Base-by-base conservation (phyloP, 2,888 invertebrate genomes). In the Cyclophora punctaria region DNA sequence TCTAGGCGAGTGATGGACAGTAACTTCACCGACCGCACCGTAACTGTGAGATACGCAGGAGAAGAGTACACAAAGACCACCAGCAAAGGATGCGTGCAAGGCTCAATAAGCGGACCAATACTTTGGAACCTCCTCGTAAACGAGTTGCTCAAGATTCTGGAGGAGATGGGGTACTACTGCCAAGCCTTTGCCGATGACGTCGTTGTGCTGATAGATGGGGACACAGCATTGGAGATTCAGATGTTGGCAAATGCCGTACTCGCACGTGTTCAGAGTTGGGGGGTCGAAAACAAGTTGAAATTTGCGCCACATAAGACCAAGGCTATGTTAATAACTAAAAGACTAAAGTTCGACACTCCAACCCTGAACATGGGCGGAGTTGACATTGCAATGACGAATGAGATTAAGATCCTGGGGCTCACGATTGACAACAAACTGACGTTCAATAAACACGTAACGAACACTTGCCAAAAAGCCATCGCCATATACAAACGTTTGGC, bases 61-160 rank as follows among this genome's bases (percentile, higher is more conserved):
- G 34, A 34, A 33, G 34, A 6, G 7, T 3, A n/a, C 7, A 33
- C 33, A 0, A 48, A 4, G 35, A 7, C 3, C 3, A 44, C 51
- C 6, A 46, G 34, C 3, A 51, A 48, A 44, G 49, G 51, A 1
- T 49, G 52, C 7, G 47, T 53, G 2, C 55, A 59, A 7, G 50
- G 56, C 2, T 48, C 56, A 4, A 43, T 58, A 20, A 46, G 56
- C 7, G 51, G 61, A 5, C 53, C 57, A 33, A 52, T 57, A 0
- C 35, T 58, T 0, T 59, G 59, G 60, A 63, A 59, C 44, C 37
- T 63, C 0, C 44, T 60, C 0, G 46, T 61, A 5, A 58, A 60
- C 42, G 53, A 57, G 2, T 51, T 56, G 0, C 41, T 55, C 4
- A 42, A 43, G 34, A 33, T 20, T 2, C 42, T 53, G 4, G 45